These are phyloP conservation scores for Xerus inauris DNA, from an alignment of 2,113 vertebrate species.

Conservation along the genomic window DNA sequence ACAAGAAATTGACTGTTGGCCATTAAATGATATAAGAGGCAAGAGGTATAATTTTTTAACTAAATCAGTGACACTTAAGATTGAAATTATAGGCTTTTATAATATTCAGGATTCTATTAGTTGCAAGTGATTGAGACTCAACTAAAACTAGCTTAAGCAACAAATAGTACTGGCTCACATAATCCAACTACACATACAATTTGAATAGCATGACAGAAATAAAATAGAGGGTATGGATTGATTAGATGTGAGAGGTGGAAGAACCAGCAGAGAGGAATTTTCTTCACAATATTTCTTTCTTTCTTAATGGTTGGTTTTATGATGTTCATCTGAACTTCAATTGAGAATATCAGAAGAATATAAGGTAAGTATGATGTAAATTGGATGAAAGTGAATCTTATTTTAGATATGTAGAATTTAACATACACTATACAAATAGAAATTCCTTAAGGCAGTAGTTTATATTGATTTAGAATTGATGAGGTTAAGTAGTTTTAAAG, in stretches of 20 bases:
- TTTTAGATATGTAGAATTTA: not conserved
- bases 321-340: not conserved
- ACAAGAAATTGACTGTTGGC: not conserved
- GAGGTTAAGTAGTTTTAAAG: not conserved
- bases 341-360: not conserved
- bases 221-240: not conserved
- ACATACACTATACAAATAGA: not conserved
- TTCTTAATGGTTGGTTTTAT: not conserved
- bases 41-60: not conserved
- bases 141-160: not conserved
- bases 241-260: not conserved
- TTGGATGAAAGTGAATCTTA: accelerated
- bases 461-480: not conserved
- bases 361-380: too few species aligned
- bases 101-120: not conserved
- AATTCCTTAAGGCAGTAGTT: not conserved
- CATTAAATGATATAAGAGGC: not conserved
- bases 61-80: not conserved
- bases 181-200: not conserved
- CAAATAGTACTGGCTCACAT: not conserved
- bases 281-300: not conserved
- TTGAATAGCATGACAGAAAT: not conserved
- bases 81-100: not conserved
- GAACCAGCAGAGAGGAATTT: not conserved
- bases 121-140: not conserved